Base-by-base conservation (phyloP, 2,888 invertebrate species). In the Lepidochrysops patricia region DNA sequence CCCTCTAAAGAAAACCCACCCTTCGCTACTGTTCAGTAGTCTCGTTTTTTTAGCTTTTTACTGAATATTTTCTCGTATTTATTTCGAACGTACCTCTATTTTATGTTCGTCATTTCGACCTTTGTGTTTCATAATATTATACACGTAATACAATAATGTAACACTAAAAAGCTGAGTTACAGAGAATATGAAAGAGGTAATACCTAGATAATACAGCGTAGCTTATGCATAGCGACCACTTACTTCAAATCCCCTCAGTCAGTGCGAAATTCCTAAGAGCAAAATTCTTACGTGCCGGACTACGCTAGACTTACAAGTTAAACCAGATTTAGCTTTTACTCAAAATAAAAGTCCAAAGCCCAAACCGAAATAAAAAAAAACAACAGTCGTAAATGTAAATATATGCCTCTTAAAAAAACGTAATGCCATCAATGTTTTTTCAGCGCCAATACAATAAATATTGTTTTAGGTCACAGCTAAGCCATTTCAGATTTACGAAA, bases 351-450 rank as follows among this genome's bases (percentile, higher is more conserved):
- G 7, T 7, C 43, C 9, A 43, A 43, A 43, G 23, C 43, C 19
- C 4, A 19, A 43, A 23, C 19, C 19, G 9, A 43, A 43, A 43
- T 43, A 43, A 43, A 37, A 43, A 29, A 29, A 29, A 29, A 29
- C 6, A 29, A 29, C 29, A 23, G 43, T 43, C 43, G 43, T 43
- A 43, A 23, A 37, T 37, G 37, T 37, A 37, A 37, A 37, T 15
- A 43, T 9, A 43, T 1, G 9, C 19, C 19, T 43, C 43, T 9
- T 12, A 19, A 43, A 43, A n/a, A 26, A 52, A 26, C 26, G 15
- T 52, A 27, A 52, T 52, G 15, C 67, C 68, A 70, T 69, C 19
- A 12, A 15, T 52, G 27, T 54, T 54, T 54, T 29, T 54, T 19
- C 29, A 54, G 19, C n/a, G 32, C 27, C 29, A 29, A 54, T 29